phyloP scores from a whole-genome alignment of 2,797 vertebrate species.

The Cossypha dichroa region DNA sequence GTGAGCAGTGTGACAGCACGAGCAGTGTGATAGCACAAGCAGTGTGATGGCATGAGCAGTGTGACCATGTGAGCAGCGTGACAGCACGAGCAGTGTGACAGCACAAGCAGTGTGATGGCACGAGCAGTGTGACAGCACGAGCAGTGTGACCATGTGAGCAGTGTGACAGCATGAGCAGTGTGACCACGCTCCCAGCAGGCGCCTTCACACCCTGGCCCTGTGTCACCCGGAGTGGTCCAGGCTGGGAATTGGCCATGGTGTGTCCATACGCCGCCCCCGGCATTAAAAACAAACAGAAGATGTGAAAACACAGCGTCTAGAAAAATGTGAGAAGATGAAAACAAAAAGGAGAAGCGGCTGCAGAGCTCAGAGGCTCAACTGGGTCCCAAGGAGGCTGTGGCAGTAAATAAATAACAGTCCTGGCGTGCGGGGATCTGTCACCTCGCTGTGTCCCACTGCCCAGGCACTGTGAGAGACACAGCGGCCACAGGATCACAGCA shows the following conservation, averaged over 20 bases:
- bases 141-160: too few species aligned
- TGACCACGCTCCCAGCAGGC: fast-evolving
- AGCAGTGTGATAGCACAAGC: neutral
- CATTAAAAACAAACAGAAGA: slow-evolving; percentile 19
- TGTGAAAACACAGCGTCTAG: neutral
- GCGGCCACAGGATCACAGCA: fast-evolving
- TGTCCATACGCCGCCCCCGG: fast-evolving
- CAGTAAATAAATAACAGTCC: neutral
- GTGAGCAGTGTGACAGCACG: too few species aligned
- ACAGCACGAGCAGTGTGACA: neutral
- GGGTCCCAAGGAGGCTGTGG: fast-evolving
- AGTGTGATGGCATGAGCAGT: too few species aligned
- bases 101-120: neutral
- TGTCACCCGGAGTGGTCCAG: fast-evolving
- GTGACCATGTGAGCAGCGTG: neutral
- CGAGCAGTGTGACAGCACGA: neutral
- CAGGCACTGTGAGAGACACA: neutral
- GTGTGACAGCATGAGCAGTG: too few species aligned
- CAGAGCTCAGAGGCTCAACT: fast-evolving
- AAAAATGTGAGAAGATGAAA: neutral
- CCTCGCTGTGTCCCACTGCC: fast-evolving
- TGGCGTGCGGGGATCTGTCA: fast-evolving
- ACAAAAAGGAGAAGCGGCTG: neutral
- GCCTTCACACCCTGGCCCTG: neutral
- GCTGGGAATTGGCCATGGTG: fast-evolving